Conservation (phyloP, 2,888 invertebrate species). For the Prenolepis imparis region DNA sequence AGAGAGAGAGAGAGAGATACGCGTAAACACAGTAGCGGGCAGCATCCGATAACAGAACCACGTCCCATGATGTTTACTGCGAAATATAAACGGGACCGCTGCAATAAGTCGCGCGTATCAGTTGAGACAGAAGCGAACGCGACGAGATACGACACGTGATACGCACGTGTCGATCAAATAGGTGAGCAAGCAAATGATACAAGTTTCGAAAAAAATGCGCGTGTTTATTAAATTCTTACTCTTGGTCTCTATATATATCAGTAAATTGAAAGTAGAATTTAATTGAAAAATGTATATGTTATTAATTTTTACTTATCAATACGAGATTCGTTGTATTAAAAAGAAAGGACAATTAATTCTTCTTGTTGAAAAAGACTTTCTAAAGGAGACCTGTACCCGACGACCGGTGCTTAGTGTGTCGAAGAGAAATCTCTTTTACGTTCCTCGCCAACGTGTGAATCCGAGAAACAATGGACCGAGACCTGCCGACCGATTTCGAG, state of each 20-base stretch:
- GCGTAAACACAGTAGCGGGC: slow-evolving; percentile 73
- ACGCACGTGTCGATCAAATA: slow-evolving; percentile 25
- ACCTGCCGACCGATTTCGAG: slow-evolving; percentile 65
- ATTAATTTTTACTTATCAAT: neutral
- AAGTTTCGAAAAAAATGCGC: neutral
- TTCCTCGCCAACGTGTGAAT: slow-evolving; percentile 53
- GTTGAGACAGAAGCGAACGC: slow-evolving; percentile 31
- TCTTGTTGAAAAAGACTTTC: neutral
- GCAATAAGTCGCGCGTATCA: neutral
- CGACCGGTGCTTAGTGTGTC: slow-evolving; percentile 35
- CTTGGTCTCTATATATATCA: neutral
- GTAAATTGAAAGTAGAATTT: neutral
- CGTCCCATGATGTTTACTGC: slow-evolving; percentile 4
- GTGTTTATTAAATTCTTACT: neutral
- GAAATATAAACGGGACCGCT: slow-evolving; percentile 52
- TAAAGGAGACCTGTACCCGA: neutral
- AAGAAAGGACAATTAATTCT: neutral
- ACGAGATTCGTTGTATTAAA: neutral
- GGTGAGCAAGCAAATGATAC: neutral
- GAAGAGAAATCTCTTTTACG: slow-evolving; percentile 43
- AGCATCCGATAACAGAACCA: slow-evolving; percentile 63
- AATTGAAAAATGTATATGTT: neutral
- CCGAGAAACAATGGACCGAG: slow-evolving; percentile 75
- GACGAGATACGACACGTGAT: slow-evolving; percentile 53
- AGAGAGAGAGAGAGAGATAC: slow-evolving; percentile 69